Base-by-base conservation (phyloP, 2,888 invertebrate genomes). In the Coenonympha glycerion region DNA sequence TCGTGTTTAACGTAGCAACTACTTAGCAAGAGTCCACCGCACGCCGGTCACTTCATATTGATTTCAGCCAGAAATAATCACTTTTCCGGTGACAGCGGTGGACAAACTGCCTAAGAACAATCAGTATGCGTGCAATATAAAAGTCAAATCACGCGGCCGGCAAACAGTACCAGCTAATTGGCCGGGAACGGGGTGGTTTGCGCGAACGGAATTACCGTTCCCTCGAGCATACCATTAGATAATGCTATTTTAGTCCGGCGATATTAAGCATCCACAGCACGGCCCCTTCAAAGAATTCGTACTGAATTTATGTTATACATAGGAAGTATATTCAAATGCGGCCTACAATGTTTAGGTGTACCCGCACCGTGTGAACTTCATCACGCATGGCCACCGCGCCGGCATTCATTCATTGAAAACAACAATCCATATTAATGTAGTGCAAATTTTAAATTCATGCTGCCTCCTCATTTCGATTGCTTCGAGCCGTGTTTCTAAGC, bases 311-410 rank as follows among this genome's bases (percentile, higher is more conserved):
- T 83, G 76, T 78, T 79, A 75, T 83, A 85, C 85, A 82, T 86
- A 85, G 84, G 85, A 86, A 86, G 84, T 83, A 78, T 79, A 87
- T 86, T 85, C 73, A 84, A 86, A 87, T 86, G 83, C 74, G 79
- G 71, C 79, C 81, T 82, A 83, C 82, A 81, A 78, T 80, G 82
- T 81, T 77, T 75, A 81, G 75, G 80, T 77, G 69, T 71, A 81
- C 79, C 77, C 86, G n/a, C n/a, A n/a, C n/a, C n/a, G 86, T 87
- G 86, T 84, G 86, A 87, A 87, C 85, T 82, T 85, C 78, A 86
- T 87, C 85, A 70, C 69, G 82, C 74, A 87, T 86, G 84, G 82
- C 80, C 73, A 78, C 81, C 86, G 83, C 85, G 83, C 56, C 73
- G 63, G 72, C 81, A 80, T 82, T 83, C 86, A 85, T 87, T 87